Base-by-base conservation (phyloP, 2,797 vertebrate species). In the Dermochelys coriacea region DNA sequence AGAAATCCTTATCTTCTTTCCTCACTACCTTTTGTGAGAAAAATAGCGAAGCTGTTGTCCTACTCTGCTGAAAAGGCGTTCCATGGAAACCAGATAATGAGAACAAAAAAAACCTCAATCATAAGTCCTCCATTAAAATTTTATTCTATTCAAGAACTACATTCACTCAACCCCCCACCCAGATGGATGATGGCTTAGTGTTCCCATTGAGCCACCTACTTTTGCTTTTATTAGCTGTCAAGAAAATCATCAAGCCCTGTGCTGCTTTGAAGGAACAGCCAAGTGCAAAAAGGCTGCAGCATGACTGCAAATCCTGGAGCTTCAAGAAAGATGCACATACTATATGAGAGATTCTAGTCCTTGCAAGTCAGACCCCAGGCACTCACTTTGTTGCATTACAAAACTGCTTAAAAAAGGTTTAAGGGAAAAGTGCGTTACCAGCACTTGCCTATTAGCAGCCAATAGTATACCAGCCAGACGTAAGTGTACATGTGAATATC, bases 31-130 rank as follows among this genome's bases (percentile, higher is more conserved):
- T 88, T 25, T 81, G 61, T 55, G 80, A 96, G 75, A 94, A 91
- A 96, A 95, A 93, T 87, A 88, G 6, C 87, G 86, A 96, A 92
- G 91, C 47, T 59, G 50, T 91, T 96, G 95, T 95, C 86, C 49
- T 84, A 29, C 80, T 95, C 88, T 94, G 84, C 87, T 96, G 85
- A 97, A 97, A 97, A 96, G 86, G 45, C 83, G 98, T 97, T 96
- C 97, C 98, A 97, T 98, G 97, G 98, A 97, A 98, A 98, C 97
- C 87, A 97, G 93, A 97, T 95, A 94, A 98, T 88, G 91, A 97
- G 85, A 93, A 92, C 87, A 95, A 47, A 97, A 96, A 98, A 94
- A 49, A 12, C 82, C 15, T 81, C 95, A 95, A 79, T 96, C 95
- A 77, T 64, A 95, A 93, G 52, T 85, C 88, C 86, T 96, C 95